phyloP scores from a whole-genome alignment of 1,140 invertebrate species.

The Belonocnema kinseyi region DNA sequence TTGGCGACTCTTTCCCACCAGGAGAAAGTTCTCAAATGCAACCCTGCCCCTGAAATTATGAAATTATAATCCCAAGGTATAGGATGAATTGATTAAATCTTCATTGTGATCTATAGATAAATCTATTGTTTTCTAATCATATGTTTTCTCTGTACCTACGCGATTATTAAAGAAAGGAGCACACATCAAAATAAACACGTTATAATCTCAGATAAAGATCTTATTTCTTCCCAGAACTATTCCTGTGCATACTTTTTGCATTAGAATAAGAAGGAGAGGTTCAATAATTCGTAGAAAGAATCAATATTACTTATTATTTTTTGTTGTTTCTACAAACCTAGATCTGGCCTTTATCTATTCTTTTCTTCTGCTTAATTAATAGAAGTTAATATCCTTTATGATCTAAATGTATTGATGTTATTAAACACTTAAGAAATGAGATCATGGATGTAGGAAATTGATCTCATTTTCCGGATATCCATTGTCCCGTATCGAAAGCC shows the following conservation, averaged over 20 bases:
- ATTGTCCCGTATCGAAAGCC: too few relatives aligned
- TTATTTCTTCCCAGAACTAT: background rate
- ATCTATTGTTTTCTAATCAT: slow-evolving; percentile 18
- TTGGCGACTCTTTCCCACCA: slow-evolving; percentile 8
- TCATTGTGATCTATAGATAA: slow-evolving; percentile 4
- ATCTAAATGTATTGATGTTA: too few relatives aligned
- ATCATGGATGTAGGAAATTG: background rate
- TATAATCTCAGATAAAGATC: slow-evolving; percentile 10
- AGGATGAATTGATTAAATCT: slow-evolving; percentile 27
- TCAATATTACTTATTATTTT: too few relatives aligned
- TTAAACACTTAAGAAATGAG: too few relatives aligned
- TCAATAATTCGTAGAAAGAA: background rate
- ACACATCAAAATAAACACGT: slow-evolving; percentile 10
- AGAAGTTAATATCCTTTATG: too few relatives aligned
- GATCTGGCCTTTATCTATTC: too few relatives aligned
- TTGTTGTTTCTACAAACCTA: too few relatives aligned
- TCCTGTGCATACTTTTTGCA: background rate
- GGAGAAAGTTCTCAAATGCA: slow-evolving; percentile 21
- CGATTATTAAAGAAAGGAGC: background rate
- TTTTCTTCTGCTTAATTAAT: too few relatives aligned
- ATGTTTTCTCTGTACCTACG: slow-evolving; percentile 17
- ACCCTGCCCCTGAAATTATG: slow-evolving; percentile 22
- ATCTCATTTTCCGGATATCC: background rate
- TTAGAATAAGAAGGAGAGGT: background rate
- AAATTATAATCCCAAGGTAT: slow-evolving; percentile 14